These are phyloP conservation scores for Dicranocentrus wangi DNA, from an alignment of 2,888 invertebrate species.

Conservation along the genomic window DNA sequence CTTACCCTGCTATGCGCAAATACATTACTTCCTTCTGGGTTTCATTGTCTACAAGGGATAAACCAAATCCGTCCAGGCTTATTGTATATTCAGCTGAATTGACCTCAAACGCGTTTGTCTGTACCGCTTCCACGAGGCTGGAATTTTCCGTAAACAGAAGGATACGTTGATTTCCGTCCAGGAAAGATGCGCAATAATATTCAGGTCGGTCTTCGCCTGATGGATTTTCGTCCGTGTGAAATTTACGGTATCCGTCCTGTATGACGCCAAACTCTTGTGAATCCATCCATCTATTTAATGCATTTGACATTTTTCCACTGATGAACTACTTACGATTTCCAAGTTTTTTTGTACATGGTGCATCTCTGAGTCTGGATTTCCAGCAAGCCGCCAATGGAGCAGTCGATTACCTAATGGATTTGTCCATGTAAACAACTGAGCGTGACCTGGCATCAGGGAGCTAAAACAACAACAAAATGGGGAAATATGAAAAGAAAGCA, in stretches of 20 bases:
- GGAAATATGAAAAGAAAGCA: neutral
- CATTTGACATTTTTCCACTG: too few relatives aligned
- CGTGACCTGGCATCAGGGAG: slow-evolving; percentile 57
- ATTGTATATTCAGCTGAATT: slow-evolving; percentile 85
- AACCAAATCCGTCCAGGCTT: slow-evolving; percentile 90
- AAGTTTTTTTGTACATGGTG: slow-evolving; percentile 46
- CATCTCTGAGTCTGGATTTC: slow-evolving; percentile 29
- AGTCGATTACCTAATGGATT: slow-evolving; percentile 84
- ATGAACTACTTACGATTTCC: slow-evolving; percentile 48
- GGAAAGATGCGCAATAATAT: slow-evolving; percentile 89
- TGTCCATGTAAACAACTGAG: slow-evolving; percentile 84
- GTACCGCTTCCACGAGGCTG: slow-evolving; percentile 80
- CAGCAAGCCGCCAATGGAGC: slow-evolving; percentile 79
- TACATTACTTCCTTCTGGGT: slow-evolving; percentile 86
- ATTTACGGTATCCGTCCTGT: slow-evolving; percentile 85
- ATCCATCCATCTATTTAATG: too few relatives aligned
- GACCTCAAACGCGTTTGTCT: slow-evolving; percentile 81
- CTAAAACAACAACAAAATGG: slow-evolving; percentile 25
- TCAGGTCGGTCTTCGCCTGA: slow-evolving; percentile 75
- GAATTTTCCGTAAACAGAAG: slow-evolving; percentile 88
- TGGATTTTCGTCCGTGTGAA: slow-evolving; percentile 75
- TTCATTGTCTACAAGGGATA: slow-evolving; percentile 93
- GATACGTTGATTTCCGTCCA: slow-evolving; percentile 94
- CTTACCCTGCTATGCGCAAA: slow-evolving; percentile 85
- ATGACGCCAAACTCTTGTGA: too few relatives aligned